Evolutionary conservation across 1,140 invertebrate genomes (phyloP), one percentile per base, ranked within the genome.

Genomic region (Hirudo medicinalis): DNA sequence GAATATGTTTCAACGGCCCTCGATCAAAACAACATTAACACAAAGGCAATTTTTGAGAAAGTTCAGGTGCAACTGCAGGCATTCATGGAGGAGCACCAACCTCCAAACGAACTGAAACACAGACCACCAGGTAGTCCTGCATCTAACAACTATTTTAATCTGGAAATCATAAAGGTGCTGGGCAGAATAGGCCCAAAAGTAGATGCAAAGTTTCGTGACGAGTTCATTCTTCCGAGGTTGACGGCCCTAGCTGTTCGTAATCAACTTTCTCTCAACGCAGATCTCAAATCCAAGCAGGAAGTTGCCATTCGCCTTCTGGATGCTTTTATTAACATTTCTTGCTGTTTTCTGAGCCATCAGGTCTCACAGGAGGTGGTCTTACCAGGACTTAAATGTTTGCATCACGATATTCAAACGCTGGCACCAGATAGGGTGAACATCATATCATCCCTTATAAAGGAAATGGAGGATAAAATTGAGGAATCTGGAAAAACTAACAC

Each of bases 11-110:
- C 79, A 6, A 6, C 57, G 17, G 22, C 22, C 9, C 8, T 63
- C 0, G 57, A 63, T n/a, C 22, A 25, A 25, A 63, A 63, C 19
- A 13, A 22, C 17, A 2, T 20, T 8, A 25, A 22, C 22, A 77
- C 80, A 20, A 81, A 81, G 79, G 83, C 85, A 76, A 85, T 87
- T 25, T 82, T 87, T 69, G 88, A 89, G 76, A 88, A 89, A 80
- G 86, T 86, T 49, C 86, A 87, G 76, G 84, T 89, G 78, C 88
- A 89, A 76, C 78, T 89, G n/a, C 87, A 89, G 79, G 86, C 84
- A 5, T 87, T 88, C 55, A 78, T 87, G 60, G 83, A 84, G 75
- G 86, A 88, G 74, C 53, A 36, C 8, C 29, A 22, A n/a, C 17
- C 29, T n/a, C 22, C 57, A 63, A 63, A 25, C 8, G 29, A 63